phyloP scores from a whole-genome alignment of 2,888 invertebrate genomes.

The Scaptodrosophila latifasciaeformis region DNA sequence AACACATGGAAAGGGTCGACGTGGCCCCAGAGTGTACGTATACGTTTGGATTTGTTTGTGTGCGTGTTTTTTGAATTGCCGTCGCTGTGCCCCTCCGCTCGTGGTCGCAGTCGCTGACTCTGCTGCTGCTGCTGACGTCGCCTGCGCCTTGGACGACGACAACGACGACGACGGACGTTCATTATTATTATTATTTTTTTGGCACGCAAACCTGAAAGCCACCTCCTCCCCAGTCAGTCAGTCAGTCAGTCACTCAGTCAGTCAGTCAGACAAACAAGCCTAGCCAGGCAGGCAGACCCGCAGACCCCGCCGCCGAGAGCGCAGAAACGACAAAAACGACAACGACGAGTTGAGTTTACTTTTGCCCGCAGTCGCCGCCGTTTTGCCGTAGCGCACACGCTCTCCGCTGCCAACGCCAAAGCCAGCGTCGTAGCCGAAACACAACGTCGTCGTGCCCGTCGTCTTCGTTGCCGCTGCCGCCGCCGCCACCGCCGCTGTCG shows the following conservation, averaged over 20 bases:
- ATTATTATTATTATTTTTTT: constrained; percentile 56
- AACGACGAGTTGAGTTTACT: constrained; percentile 1
- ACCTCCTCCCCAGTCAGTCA: constrained; percentile 25
- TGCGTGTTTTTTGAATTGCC: constrained; percentile 24
- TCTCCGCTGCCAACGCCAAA: background rate
- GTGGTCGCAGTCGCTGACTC: constrained; percentile 21
- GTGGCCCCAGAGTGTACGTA: constrained; percentile 50
- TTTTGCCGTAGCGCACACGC: no score
- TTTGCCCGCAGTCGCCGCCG: no score
- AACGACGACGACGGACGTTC: constrained; percentile 38
- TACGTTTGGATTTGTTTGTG: constrained; percentile 36
- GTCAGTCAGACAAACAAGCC: background rate
- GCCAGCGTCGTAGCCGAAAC: background rate
- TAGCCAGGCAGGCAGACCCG: background rate
- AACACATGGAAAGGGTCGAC: constrained; percentile 41
- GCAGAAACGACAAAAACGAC: background rate
- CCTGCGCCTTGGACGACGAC: constrained; percentile 16
- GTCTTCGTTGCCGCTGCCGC: constrained; percentile 28
- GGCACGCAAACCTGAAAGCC: constrained; percentile 57
- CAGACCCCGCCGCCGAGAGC: no score
- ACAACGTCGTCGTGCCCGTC: constrained; percentile 5
- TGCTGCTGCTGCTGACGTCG: constrained; percentile 1
- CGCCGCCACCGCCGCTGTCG: constrained; percentile 23
- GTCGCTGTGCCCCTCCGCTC: constrained; percentile 33
- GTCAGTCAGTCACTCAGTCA: background rate